Conservation (phyloP, 2,113 vertebrate genomes). For the Ptyas mucosa region DNA sequence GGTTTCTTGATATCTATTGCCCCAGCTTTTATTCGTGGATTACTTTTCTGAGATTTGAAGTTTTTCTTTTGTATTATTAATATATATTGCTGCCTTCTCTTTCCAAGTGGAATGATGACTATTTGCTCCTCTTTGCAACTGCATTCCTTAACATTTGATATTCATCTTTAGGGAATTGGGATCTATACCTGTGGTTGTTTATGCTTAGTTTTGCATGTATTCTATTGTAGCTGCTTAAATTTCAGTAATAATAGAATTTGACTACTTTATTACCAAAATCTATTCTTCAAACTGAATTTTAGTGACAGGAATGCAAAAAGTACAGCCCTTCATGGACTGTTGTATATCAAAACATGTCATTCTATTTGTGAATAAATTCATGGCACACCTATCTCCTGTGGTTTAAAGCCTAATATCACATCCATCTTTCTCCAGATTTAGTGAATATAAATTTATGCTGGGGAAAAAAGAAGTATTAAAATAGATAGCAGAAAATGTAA, state of each 20-base stretch:
- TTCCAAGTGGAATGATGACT: constrained; percentile 10
- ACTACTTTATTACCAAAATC: not conserved
- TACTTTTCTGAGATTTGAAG: constrained; percentile 33
- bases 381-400: not conserved
- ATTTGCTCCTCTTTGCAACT: constrained; percentile 14
- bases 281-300: not conserved
- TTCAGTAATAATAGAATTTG: not conserved
- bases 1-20: constrained; percentile 15
- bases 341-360: not conserved
- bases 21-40: constrained; percentile 28
- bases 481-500: not conserved
- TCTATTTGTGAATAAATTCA: not conserved
- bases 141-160: not conserved
- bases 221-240: not conserved
- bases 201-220: not conserved
- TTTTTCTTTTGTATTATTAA: constrained; percentile 14
- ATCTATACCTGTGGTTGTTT: not conserved
- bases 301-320: not conserved
- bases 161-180: not conserved
- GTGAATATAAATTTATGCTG: not conserved
- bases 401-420: not conserved
- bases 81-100: constrained; percentile 22
- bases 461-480: not conserved
- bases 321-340: not conserved
- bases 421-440: not conserved